Evolutionary conservation across 2,113 vertebrate species (phyloP).

Genomic region (Pygoscelis adeliae): DNA sequence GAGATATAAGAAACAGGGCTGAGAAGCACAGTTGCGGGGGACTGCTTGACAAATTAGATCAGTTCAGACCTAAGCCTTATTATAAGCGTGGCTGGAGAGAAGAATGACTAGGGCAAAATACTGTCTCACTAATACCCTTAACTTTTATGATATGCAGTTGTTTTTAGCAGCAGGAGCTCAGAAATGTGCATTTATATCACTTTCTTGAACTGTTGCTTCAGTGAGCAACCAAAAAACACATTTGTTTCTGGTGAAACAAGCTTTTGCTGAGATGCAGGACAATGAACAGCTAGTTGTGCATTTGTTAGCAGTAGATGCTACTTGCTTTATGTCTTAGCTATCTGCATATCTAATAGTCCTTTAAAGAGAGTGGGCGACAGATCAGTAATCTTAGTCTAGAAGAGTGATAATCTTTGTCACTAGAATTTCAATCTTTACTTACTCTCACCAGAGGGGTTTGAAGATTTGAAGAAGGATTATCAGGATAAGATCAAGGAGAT

Average conservation of each 20-base stretch:
- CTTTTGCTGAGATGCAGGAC: neutral
- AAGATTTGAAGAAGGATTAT: constrained; percentile 75
- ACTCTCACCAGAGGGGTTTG: constrained; percentile 75
- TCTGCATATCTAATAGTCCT: neutral
- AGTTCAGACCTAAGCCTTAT: neutral
- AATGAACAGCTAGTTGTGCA: neutral
- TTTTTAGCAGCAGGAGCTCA: neutral
- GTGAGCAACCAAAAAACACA: neutral
- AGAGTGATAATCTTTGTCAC: neutral
- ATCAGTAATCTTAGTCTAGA: neutral
- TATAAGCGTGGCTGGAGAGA: neutral
- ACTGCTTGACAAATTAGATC: neutral
- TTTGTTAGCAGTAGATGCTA: neutral
- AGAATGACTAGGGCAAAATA: neutral
- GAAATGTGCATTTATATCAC: neutral
- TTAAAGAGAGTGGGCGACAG: neutral
- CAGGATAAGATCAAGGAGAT: constrained; percentile 72
- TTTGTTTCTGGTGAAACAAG: neutral
- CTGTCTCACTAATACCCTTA: neutral
- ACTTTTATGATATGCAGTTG: neutral
- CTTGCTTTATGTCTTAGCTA: neutral
- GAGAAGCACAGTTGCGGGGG: neutral
- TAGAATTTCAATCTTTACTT: neutral
- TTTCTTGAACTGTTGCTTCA: neutral
- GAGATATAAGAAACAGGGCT: neutral